Percentiles rank a stretch among this genome's conserved stretches.
Conservation (phyloP, 2,113 vertebrate genomes). For the Oryzias javanicus region DNA sequence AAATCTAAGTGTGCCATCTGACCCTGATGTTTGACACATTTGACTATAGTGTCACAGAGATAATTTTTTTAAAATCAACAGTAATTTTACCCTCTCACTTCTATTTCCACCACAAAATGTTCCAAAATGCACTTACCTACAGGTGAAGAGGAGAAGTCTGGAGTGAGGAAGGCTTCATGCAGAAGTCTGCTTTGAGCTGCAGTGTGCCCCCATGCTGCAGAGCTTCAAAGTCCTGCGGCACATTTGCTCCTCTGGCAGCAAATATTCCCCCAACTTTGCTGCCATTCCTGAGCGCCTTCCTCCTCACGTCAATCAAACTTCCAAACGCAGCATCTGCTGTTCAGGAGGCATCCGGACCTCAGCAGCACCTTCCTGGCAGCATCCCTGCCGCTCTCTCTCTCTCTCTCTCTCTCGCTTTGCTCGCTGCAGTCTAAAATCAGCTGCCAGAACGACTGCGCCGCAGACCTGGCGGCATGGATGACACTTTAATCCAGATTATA, state of each 20-base stretch:
- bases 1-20: conserved; percentile 19
- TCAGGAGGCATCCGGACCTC: not conserved
- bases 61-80: conserved; percentile 6
- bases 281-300: not conserved
- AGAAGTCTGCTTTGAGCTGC: conserved; percentile 38
- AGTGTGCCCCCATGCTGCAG: conserved; percentile 52
- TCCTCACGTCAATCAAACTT: not conserved
- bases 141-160: conserved; percentile 1
- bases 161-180: not conserved
- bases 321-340: not conserved
- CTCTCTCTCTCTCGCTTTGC: too few relatives aligned
- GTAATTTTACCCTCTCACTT: too few relatives aligned
- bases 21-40: conserved; percentile 29
- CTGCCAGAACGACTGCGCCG: not conserved
- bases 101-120: too few relatives aligned
- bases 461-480: conserved; percentile 35
- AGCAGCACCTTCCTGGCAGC: too few relatives aligned
- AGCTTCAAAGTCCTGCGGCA: conserved; percentile 21
- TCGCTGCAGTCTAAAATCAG: too few relatives aligned
- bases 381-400: too few relatives aligned
- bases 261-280: conserved; percentile 23
- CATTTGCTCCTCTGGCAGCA: not conserved
- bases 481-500: conserved; percentile 72
- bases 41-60: conserved; percentile 27
- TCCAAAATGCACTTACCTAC: too few relatives aligned